A percentile compares a stretch with the other conserved stretches of the same genome.
Conservation (phyloP, 2,888 invertebrate species). For the Bembecia ichneumoniformis region DNA sequence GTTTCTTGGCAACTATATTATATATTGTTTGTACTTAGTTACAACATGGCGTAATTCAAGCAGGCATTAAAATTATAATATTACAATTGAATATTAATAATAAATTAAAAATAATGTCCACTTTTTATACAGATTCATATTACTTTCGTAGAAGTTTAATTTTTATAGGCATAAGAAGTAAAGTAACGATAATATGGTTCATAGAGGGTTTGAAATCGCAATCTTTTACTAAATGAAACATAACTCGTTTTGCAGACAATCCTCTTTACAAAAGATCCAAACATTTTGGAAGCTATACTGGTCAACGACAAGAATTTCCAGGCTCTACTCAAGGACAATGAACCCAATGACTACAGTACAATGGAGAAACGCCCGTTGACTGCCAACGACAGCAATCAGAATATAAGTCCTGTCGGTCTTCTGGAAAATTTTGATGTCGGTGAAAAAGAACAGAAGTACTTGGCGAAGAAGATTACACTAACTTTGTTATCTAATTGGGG, state of each 20-base stretch:
- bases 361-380: slow-evolving; percentile 74
- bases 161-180: no score
- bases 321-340: slow-evolving; percentile 52
- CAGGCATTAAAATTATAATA: no score
- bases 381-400: slow-evolving; percentile 53
- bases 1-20: no score
- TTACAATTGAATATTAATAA: no score
- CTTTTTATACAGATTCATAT: no score
- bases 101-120: no score
- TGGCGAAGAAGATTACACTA: slow-evolving; percentile 61
- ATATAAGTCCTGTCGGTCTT: slow-evolving; percentile 30
- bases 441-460: slow-evolving; percentile 37
- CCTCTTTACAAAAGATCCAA: slow-evolving; percentile 83
- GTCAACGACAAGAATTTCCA: slow-evolving; percentile 54
- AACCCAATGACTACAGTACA: slow-evolving; percentile 26
- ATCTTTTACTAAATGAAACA: background rate
- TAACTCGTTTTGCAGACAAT: slow-evolving; percentile 76
- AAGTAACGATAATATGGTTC: no score
- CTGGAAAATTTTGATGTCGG: slow-evolving; percentile 22
- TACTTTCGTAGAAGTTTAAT: no score
- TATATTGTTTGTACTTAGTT: no score
- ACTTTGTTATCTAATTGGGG: slow-evolving; percentile 78
- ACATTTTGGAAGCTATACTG: slow-evolving; percentile 73
- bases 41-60: no score
- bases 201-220: no score